Evolutionary conservation across 2,113 vertebrate species (phyloP).

Genomic region (Eurypyga helias): DNA sequence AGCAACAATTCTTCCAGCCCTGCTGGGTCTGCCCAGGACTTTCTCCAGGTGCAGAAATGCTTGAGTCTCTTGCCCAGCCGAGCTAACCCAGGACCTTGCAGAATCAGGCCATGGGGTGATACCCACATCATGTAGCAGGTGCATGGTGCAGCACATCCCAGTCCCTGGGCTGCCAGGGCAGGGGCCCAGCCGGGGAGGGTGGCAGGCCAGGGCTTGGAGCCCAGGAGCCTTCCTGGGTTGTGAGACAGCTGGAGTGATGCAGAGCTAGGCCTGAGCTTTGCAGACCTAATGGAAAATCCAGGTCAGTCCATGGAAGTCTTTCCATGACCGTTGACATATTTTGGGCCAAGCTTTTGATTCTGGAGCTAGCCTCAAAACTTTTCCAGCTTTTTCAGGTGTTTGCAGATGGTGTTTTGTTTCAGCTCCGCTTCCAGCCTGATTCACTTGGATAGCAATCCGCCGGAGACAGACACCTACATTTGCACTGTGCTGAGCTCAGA

Average conservation of each 20-base stretch:
- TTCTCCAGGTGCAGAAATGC: neutral
- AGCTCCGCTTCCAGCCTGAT: neutral
- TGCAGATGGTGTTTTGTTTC: neutral
- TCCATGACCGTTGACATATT: neutral
- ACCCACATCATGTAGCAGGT: rapidly evolving
- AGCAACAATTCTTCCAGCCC: neutral
- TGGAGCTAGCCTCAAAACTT: neutral
- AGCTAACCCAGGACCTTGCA: neutral
- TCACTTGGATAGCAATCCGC: neutral
- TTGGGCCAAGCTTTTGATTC: neutral
- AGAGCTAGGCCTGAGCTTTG: neutral
- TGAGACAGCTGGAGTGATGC: neutral
- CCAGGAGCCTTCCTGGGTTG: neutral
- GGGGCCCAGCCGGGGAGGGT: neutral
- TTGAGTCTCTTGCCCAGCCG: rapidly evolving
- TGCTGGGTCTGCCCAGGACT: neutral
- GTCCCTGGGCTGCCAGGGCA: neutral
- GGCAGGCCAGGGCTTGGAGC: neutral
- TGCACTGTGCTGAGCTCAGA: neutral
- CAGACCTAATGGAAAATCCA: conserved; percentile 20
- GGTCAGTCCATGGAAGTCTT: neutral
- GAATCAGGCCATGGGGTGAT: neutral
- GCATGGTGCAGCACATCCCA: neutral
- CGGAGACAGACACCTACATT: neutral
- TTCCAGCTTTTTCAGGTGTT: neutral